Conservation (phyloP, 1,140 invertebrate species). For the Sarcophaga bullata region DNA sequence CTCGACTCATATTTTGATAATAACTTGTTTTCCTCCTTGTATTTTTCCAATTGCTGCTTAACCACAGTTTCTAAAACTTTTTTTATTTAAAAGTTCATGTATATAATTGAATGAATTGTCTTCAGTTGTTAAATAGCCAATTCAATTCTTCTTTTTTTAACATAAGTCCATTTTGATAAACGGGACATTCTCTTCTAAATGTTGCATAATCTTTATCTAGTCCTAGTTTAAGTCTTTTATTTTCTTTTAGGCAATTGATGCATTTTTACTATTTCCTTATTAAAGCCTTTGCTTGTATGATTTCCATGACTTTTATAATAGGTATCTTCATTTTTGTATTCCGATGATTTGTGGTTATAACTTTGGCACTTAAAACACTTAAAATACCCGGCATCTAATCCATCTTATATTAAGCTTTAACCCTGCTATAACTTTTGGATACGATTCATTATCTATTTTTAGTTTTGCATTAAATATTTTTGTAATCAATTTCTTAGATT, state of each 20-base stretch:
- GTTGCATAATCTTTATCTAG: neutral
- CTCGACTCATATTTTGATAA: no score
- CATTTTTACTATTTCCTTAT: neutral
- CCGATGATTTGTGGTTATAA: neutral
- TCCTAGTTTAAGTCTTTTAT: neutral
- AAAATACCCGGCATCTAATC: neutral
- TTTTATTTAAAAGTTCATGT: no score
- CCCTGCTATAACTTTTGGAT: neutral
- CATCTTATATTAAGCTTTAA: neutral
- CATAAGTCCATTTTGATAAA: neutral
- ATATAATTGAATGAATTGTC: no score
- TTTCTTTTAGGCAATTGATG: neutral
- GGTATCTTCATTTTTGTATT: neutral
- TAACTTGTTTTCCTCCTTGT: no score
- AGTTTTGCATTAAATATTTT: neutral
- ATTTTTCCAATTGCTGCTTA: no score
- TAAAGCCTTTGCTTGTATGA: neutral
- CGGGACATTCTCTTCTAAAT: neutral
- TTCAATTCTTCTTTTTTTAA: no score
- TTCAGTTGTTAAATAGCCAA: no score
- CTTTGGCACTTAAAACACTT: conserved; percentile 2
- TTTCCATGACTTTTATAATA: neutral
- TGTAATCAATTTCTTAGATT: neutral
- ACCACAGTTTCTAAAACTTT: no score
- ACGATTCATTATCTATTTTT: neutral